These are phyloP conservation scores for Acrobasis repandana DNA, from an alignment of 2,888 invertebrate genomes.

Conservation along the genomic window DNA sequence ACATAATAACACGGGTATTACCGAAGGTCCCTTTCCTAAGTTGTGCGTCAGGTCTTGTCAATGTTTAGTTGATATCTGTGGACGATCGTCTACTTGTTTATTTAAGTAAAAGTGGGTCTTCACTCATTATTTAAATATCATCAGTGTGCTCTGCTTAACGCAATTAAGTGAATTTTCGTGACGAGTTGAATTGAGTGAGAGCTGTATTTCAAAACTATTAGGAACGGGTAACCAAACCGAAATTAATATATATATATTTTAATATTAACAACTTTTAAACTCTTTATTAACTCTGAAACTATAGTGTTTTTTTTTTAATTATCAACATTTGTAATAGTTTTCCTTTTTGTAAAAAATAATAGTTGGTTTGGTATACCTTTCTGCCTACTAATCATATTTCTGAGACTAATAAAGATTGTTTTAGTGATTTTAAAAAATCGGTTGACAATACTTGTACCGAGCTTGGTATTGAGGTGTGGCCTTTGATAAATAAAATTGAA, in stretches of 20 bases:
- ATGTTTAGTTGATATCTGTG: slow-evolving; percentile 33
- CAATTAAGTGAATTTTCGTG: not conserved
- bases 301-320: too few species aligned
- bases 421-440: too few species aligned
- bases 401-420: too few species aligned
- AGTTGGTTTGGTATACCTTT: too few species aligned
- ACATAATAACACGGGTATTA: slow-evolving; percentile 10
- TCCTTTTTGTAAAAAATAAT: too few species aligned
- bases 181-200: not conserved
- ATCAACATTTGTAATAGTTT: too few species aligned
- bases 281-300: too few species aligned
- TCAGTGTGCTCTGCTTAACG: slow-evolving; percentile 7
- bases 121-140: slow-evolving; percentile 64
- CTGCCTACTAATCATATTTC: too few species aligned
- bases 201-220: not conserved
- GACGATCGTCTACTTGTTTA: slow-evolving; percentile 24
- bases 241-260: not conserved
- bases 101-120: slow-evolving; percentile 59
- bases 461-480: too few species aligned
- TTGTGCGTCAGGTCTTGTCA: slow-evolving; percentile 40
- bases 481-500: too few species aligned
- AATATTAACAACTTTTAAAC: too few species aligned
- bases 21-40: slow-evolving; percentile 31
- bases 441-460: too few species aligned
- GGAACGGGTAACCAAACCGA: not conserved